A percentile compares a stretch with the other conserved stretches of the same genome.
These are phyloP conservation scores for Priocnemis perturbator DNA, from an alignment of 2,888 invertebrate genomes.

Conservation along the genomic window DNA sequence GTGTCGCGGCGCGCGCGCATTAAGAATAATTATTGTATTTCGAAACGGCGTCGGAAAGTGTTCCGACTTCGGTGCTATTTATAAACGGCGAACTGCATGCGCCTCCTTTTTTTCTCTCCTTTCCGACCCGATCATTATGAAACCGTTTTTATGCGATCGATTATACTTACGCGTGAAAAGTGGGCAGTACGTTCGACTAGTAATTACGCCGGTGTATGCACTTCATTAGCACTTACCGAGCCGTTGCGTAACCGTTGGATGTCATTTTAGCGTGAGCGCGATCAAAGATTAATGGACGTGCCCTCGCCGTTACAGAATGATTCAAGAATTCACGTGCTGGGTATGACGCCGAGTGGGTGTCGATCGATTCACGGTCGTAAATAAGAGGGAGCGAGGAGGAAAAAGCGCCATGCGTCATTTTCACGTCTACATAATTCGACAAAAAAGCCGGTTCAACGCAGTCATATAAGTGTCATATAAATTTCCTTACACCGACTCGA, in stretches of 20 bases:
- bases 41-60: too few species aligned
- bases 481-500: too few species aligned
- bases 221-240: conserved; percentile 70
- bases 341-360: conserved; percentile 12
- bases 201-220: conserved; percentile 70
- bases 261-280: conserved; percentile 68
- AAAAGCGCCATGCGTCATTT: too few species aligned
- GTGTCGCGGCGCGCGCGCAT: too few species aligned
- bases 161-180: conserved; percentile 55
- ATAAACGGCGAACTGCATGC: neutral
- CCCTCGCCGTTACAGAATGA: conserved; percentile 59
- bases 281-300: conserved; percentile 68
- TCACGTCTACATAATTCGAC: too few species aligned
- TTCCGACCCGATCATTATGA: conserved; percentile 47
- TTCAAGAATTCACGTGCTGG: conserved; percentile 54
- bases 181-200: conserved; percentile 63
- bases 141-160: conserved; percentile 48
- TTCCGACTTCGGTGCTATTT: too few species aligned
- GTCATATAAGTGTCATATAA: too few species aligned
- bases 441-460: too few species aligned
- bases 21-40: too few species aligned
- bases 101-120: conserved; percentile 21
- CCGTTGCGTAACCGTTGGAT: conserved; percentile 66
- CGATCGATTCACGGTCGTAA: conserved; percentile 23
- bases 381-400: conserved; percentile 22